Conservation (phyloP, 2,113 vertebrate genomes). For the Ranitomeya variabilis region DNA sequence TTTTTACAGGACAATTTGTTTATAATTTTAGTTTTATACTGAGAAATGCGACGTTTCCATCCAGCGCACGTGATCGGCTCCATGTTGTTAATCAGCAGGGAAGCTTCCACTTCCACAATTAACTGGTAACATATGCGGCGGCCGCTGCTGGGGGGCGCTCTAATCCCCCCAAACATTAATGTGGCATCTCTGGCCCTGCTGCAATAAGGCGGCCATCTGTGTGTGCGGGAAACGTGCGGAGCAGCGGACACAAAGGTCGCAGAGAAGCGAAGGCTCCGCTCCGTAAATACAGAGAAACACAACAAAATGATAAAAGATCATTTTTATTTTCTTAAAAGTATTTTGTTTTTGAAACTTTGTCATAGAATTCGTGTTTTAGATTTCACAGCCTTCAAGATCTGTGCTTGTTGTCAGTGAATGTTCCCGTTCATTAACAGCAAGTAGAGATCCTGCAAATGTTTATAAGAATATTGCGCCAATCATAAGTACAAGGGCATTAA, state of each 20-base stretch:
- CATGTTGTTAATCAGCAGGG: constrained; percentile 78
- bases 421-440: no score
- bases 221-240: constrained; percentile 71
- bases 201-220: constrained; percentile 79
- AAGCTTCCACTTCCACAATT: constrained; percentile 80
- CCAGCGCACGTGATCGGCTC: constrained; percentile 71
- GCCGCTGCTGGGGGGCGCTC: constrained; percentile 76
- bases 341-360: no score
- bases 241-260: constrained; percentile 62
- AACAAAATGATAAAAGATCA: not conserved
- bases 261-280: constrained; percentile 62
- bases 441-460: no score
- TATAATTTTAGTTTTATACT: constrained; percentile 70
- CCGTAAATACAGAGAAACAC: not conserved
- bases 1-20: constrained; percentile 68
- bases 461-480: no score
- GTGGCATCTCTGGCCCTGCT: constrained; percentile 79
- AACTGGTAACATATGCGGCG: constrained; percentile 82
- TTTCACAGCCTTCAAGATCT: not conserved
- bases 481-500: no score
- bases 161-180: constrained; percentile 81
- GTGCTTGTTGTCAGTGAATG: not conserved
- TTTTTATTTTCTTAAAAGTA: not conserved
- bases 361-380: no score
- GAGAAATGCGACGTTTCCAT: constrained; percentile 75